Base-by-base conservation (phyloP, 1,140 invertebrate species). In the Battus philenor region DNA sequence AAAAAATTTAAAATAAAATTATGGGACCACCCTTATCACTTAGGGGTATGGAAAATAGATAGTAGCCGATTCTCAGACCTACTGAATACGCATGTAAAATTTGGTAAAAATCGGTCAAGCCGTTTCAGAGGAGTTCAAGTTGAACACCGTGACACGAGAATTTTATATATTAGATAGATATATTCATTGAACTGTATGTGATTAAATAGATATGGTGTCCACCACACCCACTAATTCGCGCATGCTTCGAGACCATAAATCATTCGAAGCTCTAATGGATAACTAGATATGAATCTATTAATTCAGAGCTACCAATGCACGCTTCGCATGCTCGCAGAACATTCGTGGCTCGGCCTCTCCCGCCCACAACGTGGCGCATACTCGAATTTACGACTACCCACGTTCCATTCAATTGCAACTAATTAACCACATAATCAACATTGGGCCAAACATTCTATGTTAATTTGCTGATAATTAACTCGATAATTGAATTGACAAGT, bases 221-320 rank as follows among this genome's bases (percentile, higher is more conserved):
- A n/a, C n/a, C n/a, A n/a, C n/a, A n/a, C n/a, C 43, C 30, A 46
- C 44, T 53, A 41, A 51, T 44, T 18, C 33, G 59, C 43, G 70
- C 72, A 61, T 72, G 72, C 55, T 50, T 18, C 33, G 41, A 26
- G 48, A 32, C 16, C 36, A 68, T 74, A 66, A 69, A 72, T 69
- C 64, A 69, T 53, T 7, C 2, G 2, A 30, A 20, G 22, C 34
- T 61, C 60, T 73, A 73, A 73, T 71, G 68, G 59, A 73, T 70
- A 65, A 59, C 50, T 48, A 57, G 70, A 65, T 66, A 67, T 65
- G 68, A 74, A 77, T 74, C 68, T 72, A 65, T 74, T 77, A 72
- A 69, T 74, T 70, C 60, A 56, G 62, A 74, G 64, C 69, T 77
- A 68, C 72, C 59, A 72, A 77, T 77, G 70, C 64, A 74, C 69